Evolutionary conservation across 2,113 vertebrate genomes (phyloP), one percentile per base, ranked within the genome.

Genomic region (Furnarius figulus): DNA sequence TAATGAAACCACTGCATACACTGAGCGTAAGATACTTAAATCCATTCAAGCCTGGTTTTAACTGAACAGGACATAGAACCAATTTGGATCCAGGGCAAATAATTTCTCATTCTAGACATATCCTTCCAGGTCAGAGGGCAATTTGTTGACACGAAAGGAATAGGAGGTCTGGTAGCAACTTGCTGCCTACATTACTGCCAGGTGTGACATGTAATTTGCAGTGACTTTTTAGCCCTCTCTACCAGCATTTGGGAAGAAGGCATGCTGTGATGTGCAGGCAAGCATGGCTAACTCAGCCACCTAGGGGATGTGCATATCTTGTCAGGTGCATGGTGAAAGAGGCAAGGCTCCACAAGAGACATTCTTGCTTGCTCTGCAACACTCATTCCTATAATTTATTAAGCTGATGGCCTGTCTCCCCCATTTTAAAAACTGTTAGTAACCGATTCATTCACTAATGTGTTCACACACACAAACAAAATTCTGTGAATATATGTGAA

Each of bases 181-280:
- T 92, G 31, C 76, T 87, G 76, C 40, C 95, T 96, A 56, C 37
- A 16, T 59, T 86, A 37, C 63, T 80, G 50, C 84, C 4, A 33
- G 50, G 49, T 88, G 63, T 81, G 80, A 90, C 35, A 56, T 0
- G 5, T 94, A 94, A 97, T 95, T 95, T 95, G 63, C 89, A 78
- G 59, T 94, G 96, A 92, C 93, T 95, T 93, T 92, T 94, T 75
- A 92, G 83, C 52, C 58, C 61, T 95, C 89, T 86, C 83, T 83
- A 75, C 30, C 77, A 90, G 85, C 88, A 85, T 84, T 90, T 92
- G 80, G 80, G 95, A 76, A 73, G 89, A 91, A 96, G 67, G 56
- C 97, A 89, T 90, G 92, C 96, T 97, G 95, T 90, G 92, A 70
- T 94, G 77, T 90, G 85, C 94, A 78, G 9, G 52, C 85, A 94